Base-by-base conservation (phyloP, 2,797 vertebrate species). In the Erpetoichthys calabaricus region DNA sequence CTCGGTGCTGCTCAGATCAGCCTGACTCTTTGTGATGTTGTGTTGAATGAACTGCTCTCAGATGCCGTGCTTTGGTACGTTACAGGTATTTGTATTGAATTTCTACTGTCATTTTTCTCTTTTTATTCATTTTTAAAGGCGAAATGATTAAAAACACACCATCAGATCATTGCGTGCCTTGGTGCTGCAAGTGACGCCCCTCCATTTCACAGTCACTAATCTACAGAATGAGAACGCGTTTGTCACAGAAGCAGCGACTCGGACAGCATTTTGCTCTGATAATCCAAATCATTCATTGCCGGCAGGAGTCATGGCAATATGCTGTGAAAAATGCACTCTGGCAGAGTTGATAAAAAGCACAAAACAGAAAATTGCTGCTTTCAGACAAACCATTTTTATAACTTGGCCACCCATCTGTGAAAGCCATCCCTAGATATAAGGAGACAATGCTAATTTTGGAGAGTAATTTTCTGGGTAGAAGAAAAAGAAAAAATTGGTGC, bases 401-500 rank as follows among this genome's bases (percentile, higher is more conserved):
- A 56, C 70, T 59, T 65, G 58, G 64, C 73, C 56, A 58, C 61
- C 64, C 65, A 59, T 67, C 66, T 61, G 43, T 52, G 53, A 53
- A 55, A 51, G 42, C 53, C 6, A 25, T 6, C 47, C 42, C 58
- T 54, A 58, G 69, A 67, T 70, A 68, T 68, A 66, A 65, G 59
- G 62, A 69, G 43, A 51, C 42, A 50, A 51, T 10, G 57, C 45
- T 45, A 45, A 53, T 50, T 50, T 56, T 42, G 45, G 51, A 62
- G 52, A 67, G 67, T 74, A 75, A 73, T 73, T 70, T 68, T 64
- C 69, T 76, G 76, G 78, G 73, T 63, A n/a, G 57, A 25, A 25
- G 25, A 44, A 59, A 70, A 76, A n/a, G n/a, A 74, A 65, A 69
- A 73, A 64, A 68, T 45, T 56, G 56, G 57, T 78, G 72, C 73